Evolutionary conservation across 2,113 vertebrate species (phyloP).

Genomic region (Enhydra lutris): DNA sequence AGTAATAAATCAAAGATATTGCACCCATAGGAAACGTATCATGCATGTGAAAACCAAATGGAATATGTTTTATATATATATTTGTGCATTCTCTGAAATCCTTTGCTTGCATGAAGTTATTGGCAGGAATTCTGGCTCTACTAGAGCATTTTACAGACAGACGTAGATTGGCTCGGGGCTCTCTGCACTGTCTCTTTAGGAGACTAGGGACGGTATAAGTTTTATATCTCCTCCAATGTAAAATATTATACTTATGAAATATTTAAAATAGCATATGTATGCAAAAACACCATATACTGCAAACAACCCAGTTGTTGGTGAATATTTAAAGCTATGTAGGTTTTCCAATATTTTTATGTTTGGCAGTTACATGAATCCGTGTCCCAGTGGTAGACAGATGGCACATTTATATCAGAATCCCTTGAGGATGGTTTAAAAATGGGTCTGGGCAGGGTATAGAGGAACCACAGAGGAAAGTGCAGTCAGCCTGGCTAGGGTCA

Average conservation of each 20-base stretch:
- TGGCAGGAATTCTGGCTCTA: background rate
- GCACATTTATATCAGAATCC: background rate
- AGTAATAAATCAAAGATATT: constrained; percentile 21
- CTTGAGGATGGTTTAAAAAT: background rate
- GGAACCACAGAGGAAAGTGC: background rate
- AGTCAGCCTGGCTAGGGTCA: background rate
- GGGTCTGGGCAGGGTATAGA: background rate
- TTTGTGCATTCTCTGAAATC: constrained; percentile 24
- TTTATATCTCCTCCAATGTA: background rate
- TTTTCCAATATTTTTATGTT: constrained; percentile 30
- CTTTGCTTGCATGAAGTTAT: background rate
- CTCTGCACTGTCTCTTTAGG: background rate
- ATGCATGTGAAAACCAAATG: background rate
- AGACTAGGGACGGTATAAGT: background rate
- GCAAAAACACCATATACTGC: background rate
- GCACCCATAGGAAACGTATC: background rate
- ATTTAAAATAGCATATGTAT: background rate
- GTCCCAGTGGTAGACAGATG: background rate
- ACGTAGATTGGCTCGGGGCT: background rate
- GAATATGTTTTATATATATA: constrained; percentile 15
- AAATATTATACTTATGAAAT: background rate
- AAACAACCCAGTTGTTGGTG: background rate
- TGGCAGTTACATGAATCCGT: background rate
- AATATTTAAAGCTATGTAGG: background rate
- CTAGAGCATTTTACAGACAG: background rate